Evolutionary conservation across 2,113 vertebrate species (phyloP), one percentile per base, ranked within the genome.

Genomic region (Hippoglossus stenolepis): DNA sequence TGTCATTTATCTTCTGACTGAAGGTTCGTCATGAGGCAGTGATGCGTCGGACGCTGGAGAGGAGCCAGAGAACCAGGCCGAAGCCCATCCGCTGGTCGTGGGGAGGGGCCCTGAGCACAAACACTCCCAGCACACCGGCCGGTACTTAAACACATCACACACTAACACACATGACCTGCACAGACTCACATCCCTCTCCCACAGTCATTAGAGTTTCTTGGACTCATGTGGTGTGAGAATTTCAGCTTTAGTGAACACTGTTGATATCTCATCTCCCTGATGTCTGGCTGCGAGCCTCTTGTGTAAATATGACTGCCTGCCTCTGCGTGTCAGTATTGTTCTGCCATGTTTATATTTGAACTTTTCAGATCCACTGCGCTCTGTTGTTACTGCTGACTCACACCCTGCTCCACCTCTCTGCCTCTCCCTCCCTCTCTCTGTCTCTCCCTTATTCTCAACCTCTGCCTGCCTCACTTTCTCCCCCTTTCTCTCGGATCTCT

Each of bases 11-110:
- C 23, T 59, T 69, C 11, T 67, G 26, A 38, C 45, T 65, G 43
- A 65, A 98, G 97, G 95, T 94, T 64, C 96, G 97, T 35, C 96
- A 98, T 88, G 97, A 98, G 93, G 96, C 96, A 13, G 97, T 97
- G 73, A 95, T 98, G 1, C 95, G 94, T 2, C 95, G 97, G 10
- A 97, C 96, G 0, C 86, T 96, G 86, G 96, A 97, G 82, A 95
- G 94, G 80, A 96, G 95, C 89, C 96, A 97, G 91, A 96, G 94
- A 87, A 91, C 94, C 78, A 95, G 73, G 80, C 96, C 90, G 82
- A 97, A 94, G 85, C 84, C 92, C 35, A 96, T 93, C 94, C 95
- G 96, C 65, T 98, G 96, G 96, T 98, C 97, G 0, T 98, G 96
- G 97, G 96, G 96, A 80, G 96, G 95, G 57, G 61, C 93, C 0